Conservation (phyloP, 2,113 vertebrate genomes). For the Gallinago jamesoni region DNA sequence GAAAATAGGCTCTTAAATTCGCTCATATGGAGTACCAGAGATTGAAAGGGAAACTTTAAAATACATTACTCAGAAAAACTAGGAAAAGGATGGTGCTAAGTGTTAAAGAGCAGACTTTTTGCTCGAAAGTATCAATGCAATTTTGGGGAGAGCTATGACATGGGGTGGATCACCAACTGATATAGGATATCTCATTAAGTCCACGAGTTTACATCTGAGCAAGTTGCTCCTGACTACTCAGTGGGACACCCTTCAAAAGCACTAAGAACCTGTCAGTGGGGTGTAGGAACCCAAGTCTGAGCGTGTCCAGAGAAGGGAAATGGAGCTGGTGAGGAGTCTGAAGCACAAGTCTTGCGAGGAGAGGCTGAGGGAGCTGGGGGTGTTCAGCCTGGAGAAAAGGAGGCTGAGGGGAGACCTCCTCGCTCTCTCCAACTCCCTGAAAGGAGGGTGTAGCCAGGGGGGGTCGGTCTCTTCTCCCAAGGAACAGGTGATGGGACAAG, state of each 20-base stretch:
- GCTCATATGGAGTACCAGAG: not conserved
- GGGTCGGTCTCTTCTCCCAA: no score
- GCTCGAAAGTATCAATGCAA: not conserved
- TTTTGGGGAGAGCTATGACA: not conserved
- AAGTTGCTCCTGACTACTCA: not conserved
- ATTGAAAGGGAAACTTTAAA: slow-evolving; percentile 30
- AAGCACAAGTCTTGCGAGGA: no score
- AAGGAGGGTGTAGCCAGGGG: no score
- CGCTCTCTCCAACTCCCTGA: no score
- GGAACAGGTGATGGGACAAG: no score
- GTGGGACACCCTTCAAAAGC: not conserved
- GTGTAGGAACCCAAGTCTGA: not conserved
- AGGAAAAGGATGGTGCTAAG: not conserved
- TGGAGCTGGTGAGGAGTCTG: no score
- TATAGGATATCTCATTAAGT: not conserved
- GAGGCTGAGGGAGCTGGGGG: no score
- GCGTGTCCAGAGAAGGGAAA: no score
- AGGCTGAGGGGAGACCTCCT: no score
- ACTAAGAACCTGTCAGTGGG: not conserved
- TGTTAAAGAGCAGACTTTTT: not conserved
- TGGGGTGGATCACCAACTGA: not conserved
- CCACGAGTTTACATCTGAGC: not conserved
- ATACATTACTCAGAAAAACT: not conserved
- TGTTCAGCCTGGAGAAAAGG: no score
- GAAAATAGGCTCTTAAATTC: slow-evolving; percentile 37